Evolutionary conservation across 1,140 invertebrate genomes (phyloP), one percentile per base, ranked within the genome.

Genomic region (Bicyclus anynana): DNA sequence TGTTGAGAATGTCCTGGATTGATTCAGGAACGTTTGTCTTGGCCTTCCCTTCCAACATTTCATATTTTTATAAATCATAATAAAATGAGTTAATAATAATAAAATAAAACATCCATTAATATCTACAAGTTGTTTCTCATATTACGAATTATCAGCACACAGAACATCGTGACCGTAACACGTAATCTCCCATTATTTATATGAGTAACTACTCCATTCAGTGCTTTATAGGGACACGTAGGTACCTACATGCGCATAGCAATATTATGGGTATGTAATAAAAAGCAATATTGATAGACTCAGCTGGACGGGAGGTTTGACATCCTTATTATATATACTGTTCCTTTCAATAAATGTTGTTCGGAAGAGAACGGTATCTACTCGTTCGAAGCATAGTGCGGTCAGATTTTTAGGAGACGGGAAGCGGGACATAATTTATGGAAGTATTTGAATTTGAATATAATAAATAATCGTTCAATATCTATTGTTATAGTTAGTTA

Each of bases 321-420:
- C 67, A 65, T 65, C 65, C 57, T 64, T 56, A 58, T 65, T 74
- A 72, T 61, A 66, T n/a, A n/a, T n/a, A n/a, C n/a, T n/a, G n/a
- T n/a, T n/a, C n/a, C n/a, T n/a, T n/a, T n/a, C n/a, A n/a, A n/a
- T n/a, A n/a, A n/a, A n/a, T n/a, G n/a, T 60, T 66, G 68, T 70
- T 65, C 61, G 65, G 54, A 60, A 58, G 62, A 21, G 59, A 61
- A 53, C 61, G 53, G 62, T 47, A n/a, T n/a, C n/a, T n/a, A 47
- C 60, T 40, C 12, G 17, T 44, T 21, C 42, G 12, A 7, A 40
- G 12, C 18, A 5, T 47, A 47, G 44, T 47, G 44, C 6, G 18
- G 44, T 1, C 18, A 44, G 7, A 2, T 9, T n/a, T 6, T n/a
- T n/a, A 5, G 18, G 20, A 18, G 14, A 12, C 2, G 1, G 2